These are phyloP conservation scores for Acanthococcus lagerstroemiae DNA, from an alignment of 2,888 invertebrate genomes.

Conservation along the genomic window DNA sequence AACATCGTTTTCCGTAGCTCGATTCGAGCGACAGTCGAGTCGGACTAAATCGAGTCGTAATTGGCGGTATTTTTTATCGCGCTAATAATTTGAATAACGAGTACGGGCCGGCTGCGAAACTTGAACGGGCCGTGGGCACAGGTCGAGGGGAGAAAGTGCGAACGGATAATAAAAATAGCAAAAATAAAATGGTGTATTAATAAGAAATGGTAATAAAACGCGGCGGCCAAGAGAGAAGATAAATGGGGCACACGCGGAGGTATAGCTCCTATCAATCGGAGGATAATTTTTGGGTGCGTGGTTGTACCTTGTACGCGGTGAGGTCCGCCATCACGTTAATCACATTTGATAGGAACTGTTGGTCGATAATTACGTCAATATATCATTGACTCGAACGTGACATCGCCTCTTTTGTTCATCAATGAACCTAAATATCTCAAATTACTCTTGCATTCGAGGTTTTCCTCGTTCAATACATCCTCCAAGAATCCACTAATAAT, in stretches of 20 bases:
- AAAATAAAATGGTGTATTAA: too few relatives aligned
- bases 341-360: constrained; percentile 24
- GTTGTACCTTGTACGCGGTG: neutral
- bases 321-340: constrained; percentile 11
- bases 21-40: too few relatives aligned
- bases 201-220: neutral
- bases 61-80: too few relatives aligned
- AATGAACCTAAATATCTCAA: constrained; percentile 25
- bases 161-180: too few relatives aligned
- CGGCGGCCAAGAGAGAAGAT: neutral
- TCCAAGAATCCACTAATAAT: constrained; percentile 25
- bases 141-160: too few relatives aligned
- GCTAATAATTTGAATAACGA: too few relatives aligned
- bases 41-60: too few relatives aligned
- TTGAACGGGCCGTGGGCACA: too few relatives aligned
- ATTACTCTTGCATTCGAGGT: constrained; percentile 26
- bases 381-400: constrained; percentile 25
- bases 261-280: constrained; percentile 20
- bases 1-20: too few relatives aligned
- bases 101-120: too few relatives aligned
- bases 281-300: constrained; percentile 15
- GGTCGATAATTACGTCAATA: constrained; percentile 24
- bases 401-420: constrained; percentile 26
- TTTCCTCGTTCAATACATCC: constrained; percentile 25
- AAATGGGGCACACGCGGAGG: constrained; percentile 20